Percentiles rank a stretch among this genome's conserved stretches.
Conservation (phyloP, 2,113 vertebrate species). For the Coptodon bakossiorum region DNA sequence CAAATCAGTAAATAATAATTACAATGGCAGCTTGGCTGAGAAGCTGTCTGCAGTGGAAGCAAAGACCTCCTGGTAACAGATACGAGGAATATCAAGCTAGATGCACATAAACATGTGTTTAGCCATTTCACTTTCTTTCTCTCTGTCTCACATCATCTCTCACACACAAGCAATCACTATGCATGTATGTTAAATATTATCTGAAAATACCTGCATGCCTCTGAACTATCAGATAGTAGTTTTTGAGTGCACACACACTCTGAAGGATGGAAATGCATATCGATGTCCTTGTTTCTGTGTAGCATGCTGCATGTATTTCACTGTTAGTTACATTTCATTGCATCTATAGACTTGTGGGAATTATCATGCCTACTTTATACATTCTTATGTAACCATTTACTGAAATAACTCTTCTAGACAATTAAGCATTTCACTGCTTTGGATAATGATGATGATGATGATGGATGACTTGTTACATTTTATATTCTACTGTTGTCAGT, state of each 20-base stretch:
- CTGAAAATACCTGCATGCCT: neutral
- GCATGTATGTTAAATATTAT: neutral
- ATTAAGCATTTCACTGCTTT: neutral
- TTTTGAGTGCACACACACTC: neutral
- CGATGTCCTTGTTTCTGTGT: neutral
- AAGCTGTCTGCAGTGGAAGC: neutral
- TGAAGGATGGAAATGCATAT: neutral
- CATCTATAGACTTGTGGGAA: neutral
- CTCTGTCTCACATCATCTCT: fast-evolving
- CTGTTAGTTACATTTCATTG: neutral
- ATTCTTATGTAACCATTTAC: neutral
- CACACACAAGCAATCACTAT: fast-evolving
- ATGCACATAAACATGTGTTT: neutral
- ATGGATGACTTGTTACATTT: neutral
- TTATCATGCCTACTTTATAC: neutral
- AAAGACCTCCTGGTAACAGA: neutral
- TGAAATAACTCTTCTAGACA: neutral
- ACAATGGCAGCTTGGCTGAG: neutral
- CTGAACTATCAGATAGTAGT: neutral
- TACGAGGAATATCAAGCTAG: neutral
- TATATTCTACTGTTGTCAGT: neutral
- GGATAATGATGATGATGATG: neutral
- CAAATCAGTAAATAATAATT: slow-evolving; percentile 59
- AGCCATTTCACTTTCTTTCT: neutral
- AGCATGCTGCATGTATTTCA: neutral